Conservation (phyloP, 1,140 invertebrate genomes). For the Drosophila ironensis region DNA sequence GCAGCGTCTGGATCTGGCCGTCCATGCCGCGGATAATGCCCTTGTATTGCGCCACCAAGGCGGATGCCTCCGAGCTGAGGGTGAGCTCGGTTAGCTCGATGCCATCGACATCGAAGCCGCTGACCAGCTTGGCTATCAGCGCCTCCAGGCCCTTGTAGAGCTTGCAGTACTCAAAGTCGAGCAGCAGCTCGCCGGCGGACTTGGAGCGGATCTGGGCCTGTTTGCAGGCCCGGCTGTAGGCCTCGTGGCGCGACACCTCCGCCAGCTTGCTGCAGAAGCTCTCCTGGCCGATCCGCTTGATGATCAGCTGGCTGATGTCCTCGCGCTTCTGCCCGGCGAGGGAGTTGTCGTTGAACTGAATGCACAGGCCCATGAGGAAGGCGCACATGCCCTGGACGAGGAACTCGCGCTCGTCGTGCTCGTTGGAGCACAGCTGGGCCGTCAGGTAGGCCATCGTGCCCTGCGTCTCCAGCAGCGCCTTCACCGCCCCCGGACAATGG, state of each 20-base stretch:
- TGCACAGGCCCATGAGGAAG: conserved; percentile 95
- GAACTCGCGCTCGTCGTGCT: conserved; percentile 94
- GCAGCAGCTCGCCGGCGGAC: conserved; percentile 89
- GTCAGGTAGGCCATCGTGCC: conserved; percentile 93
- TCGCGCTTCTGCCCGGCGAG: conserved; percentile 91
- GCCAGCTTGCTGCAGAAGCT: conserved; percentile 93
- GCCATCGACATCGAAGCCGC: conserved; percentile 73
- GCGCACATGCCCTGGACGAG: conserved; percentile 96
- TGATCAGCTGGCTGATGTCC: conserved; percentile 91
- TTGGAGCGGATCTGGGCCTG: conserved; percentile 93
- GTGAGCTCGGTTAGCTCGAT: conserved; percentile 83
- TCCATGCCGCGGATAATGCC: conserved; percentile 94
- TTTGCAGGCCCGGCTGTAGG: conserved; percentile 95
- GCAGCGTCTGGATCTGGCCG: conserved; percentile 86
- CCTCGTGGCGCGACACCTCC: conserved; percentile 93
- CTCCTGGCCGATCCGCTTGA: conserved; percentile 96
- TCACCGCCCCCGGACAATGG: conserved; percentile 92
- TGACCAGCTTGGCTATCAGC: conserved; percentile 70
- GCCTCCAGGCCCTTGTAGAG: conserved; percentile 90
- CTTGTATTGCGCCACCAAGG: conserved; percentile 91
- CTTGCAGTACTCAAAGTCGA: conserved; percentile 98
- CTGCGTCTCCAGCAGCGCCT: conserved; percentile 91
- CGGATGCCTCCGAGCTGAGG: conserved; percentile 83
- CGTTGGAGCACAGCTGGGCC: conserved; percentile 88
- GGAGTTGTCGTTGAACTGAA: conserved; percentile 95